A percentile compares a stretch with the other conserved stretches of the same genome.
phyloP scores from a whole-genome alignment of 2,888 invertebrate species.

The Campoplex nolae region DNA sequence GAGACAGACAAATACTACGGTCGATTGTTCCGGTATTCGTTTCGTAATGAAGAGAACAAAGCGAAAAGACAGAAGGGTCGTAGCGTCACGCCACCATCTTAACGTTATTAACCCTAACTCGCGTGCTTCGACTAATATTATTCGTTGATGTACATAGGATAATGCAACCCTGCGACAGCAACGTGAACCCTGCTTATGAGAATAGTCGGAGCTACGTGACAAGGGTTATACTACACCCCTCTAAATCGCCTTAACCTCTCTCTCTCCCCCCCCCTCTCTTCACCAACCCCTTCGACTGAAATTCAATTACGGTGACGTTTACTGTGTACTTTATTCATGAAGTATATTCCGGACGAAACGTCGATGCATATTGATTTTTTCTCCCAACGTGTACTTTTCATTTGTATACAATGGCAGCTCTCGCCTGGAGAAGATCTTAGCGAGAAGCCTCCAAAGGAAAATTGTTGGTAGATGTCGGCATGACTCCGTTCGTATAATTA shows the following conservation, averaged over 20 bases:
- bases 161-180: slow-evolving; percentile 27
- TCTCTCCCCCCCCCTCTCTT: not conserved
- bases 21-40: slow-evolving; percentile 4
- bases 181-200: slow-evolving; percentile 12
- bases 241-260: slow-evolving; percentile 9
- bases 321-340: slow-evolving; percentile 21
- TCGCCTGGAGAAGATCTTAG: not conserved
- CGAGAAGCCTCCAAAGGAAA: not conserved
- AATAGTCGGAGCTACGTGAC: slow-evolving; percentile 27
- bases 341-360: slow-evolving; percentile 25
- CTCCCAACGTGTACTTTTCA: not conserved
- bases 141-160: slow-evolving; percentile 54
- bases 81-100: slow-evolving; percentile 59
- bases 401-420: not conserved
- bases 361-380: slow-evolving; percentile 11
- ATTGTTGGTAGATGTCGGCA: not conserved
- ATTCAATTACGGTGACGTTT: slow-evolving; percentile 51
- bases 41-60: slow-evolving; percentile 10
- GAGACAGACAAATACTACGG: not conserved
- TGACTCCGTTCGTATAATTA: not conserved
- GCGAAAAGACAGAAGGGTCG: slow-evolving; percentile 20
- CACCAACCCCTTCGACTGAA: slow-evolving; percentile 12
- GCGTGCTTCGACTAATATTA: slow-evolving; percentile 64
- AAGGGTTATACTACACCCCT: slow-evolving; percentile 12
- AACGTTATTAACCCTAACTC: slow-evolving; percentile 71